A percentile compares a stretch with the other conserved stretches of the same genome.
phyloP scores from a whole-genome alignment of 2,113 vertebrate genomes.

The Pao palembangensis region DNA sequence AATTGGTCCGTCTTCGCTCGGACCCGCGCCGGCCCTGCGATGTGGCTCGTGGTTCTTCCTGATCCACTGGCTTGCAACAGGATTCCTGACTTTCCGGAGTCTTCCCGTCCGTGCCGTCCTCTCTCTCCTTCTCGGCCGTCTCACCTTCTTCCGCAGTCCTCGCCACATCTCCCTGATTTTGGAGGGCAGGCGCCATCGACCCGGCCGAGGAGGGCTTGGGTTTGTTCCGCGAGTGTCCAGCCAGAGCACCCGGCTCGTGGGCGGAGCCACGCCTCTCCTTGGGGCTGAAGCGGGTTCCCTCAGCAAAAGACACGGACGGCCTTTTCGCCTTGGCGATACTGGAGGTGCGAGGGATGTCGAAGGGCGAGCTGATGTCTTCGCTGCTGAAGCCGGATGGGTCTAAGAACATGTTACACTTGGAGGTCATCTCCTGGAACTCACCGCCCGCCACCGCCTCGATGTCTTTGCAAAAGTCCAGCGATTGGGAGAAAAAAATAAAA shows the following conservation, averaged over 20 bases:
- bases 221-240: slow-evolving; percentile 67
- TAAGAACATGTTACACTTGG: slow-evolving; percentile 70
- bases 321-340: slow-evolving; percentile 91
- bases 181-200: slow-evolving; percentile 69
- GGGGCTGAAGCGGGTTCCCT: slow-evolving; percentile 88
- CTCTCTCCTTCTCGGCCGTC: slow-evolving; percentile 45
- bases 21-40: slow-evolving; percentile 48
- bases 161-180: slow-evolving; percentile 47
- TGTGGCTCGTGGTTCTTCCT: slow-evolving; percentile 30
- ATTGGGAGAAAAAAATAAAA: no score
- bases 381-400: slow-evolving; percentile 75
- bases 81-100: slow-evolving; percentile 19
- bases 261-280: slow-evolving; percentile 72
- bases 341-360: slow-evolving; percentile 93
- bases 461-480: slow-evolving; percentile 48
- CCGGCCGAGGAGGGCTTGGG: slow-evolving; percentile 75
- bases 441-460: slow-evolving; percentile 66
- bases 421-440: slow-evolving; percentile 78
- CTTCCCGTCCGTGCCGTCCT: slow-evolving; percentile 26
- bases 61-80: slow-evolving; percentile 27
- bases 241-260: slow-evolving; percentile 68
- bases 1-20: slow-evolving; percentile 59
- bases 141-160: slow-evolving; percentile 42
- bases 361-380: slow-evolving; percentile 82
- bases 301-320: slow-evolving; percentile 92